Evolutionary conservation across 2,797 vertebrate species (phyloP), one percentile per base, ranked within the genome.

Genomic region (Bradypus variegatus): DNA sequence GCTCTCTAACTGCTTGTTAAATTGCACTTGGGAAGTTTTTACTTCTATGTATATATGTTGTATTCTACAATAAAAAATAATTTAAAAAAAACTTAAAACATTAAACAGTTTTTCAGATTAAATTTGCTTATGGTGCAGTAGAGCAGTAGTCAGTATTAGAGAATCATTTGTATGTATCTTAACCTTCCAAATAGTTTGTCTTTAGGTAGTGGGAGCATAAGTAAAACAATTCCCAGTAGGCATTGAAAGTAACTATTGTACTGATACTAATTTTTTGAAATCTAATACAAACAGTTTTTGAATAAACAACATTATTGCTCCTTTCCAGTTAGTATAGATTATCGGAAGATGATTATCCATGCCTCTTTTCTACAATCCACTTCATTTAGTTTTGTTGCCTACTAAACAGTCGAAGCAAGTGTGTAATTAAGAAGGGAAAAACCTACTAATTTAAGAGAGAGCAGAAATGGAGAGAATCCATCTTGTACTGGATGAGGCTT

Each of bases 351-450:
- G 4, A 45, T 92, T 93, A 83, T 67, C 33, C 23, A 18, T 83
- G 19, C 29, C 23, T 36, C 38, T 64, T 92, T 80, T 79, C 38
- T 92, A 6, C 92, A 79, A 67, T 64, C 41, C 64, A 2, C 67
- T 69, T 90, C 14, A n/a, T 60, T 93, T 75, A 12, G 41, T 8
- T 79, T 88, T 38, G 16, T 88, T 78, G 70, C 50, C 77, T 91
- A 83, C 29, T 89, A 45, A 91, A 93, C 86, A 62, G 77, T 79
- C 38, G 79, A 93, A 92, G 73, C 19, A 88, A 64, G 41, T 60
- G 0, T 89, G 14, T 80, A 73, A 75, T 90, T 90, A 75, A 80
- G 89, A 86, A 60, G 48, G n/a, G 67, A 90, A 91, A 33, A 84
- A 9, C 8, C 55, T 65, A 31, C 58, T 67, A 31, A 78, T 83